Base-by-base conservation (phyloP, 2,113 vertebrate species). In the Martes martes region DNA sequence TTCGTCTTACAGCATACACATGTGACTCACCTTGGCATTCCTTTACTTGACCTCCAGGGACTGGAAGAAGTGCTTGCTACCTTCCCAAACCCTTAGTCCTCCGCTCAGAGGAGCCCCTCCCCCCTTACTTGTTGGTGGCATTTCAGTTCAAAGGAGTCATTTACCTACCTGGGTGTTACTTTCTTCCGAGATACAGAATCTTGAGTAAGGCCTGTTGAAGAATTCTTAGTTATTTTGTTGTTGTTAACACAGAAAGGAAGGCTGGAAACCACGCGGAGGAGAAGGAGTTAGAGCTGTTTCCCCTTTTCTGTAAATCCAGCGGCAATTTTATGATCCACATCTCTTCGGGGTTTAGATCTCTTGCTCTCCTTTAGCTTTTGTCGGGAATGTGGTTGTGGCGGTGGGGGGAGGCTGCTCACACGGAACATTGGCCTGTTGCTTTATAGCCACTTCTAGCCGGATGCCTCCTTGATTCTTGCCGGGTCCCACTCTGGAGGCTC, bases 281-380 rank as follows among this genome's bases (percentile, higher is more conserved):
- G 91, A 91, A 86, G 73, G n/a, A 88, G 50, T 24, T 33, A 39
- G 19, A 90, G 39, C 57, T 7, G n/a, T 79, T 94, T 92, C 84
- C 84, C 81, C 71, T 92, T 97, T 94, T 96, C 91, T 95, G 61
- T 91, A 83, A 94, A 71, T 78, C 45, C 84, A 93, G 57, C 1
- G 4, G 93, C 65, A 57, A 59, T 92, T 96, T 97, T 67, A 80
- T 65, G 82, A 79, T 93, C 21, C 11, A 16, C 83, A 89, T 92
- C 33, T 90, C 61, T 90, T 95, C 36, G 83, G 47, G 59, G 91
- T 94, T 88, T 73, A 89, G 57, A 90, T 33, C 39, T 81, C 91
- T 89, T 96, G 28, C 31, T 89, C 95, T 93, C 57, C 47, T 73
- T 90, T 79, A 67, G 82, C 36, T 31, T 93, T 79, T 67, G 76